Base-by-base conservation (phyloP, 2,113 vertebrate species). In the Semnopithecus entellus region DNA sequence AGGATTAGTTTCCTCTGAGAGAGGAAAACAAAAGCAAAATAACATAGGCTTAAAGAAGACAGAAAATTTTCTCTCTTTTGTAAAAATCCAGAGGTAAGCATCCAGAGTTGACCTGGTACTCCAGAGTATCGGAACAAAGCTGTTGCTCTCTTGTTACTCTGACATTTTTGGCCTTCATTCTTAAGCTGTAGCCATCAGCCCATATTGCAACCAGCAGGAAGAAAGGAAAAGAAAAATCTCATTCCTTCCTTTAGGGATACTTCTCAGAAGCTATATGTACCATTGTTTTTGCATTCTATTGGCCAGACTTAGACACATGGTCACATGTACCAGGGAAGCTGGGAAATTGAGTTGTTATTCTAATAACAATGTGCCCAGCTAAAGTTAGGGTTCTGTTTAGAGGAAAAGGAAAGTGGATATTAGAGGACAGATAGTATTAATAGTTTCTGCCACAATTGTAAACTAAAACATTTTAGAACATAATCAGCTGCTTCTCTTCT, bases 21-120 rank as follows among this genome's bases (percentile, higher is more conserved):
- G 68, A 80, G 87, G 22, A 87, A 89, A 95, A 90, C 23, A 55
- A 72, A 93, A 82, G 38, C 30, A 66, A 95, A 92, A 73, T 75
- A 95, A 90, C 43, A 40, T 30, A 66, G 70, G 32, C 32, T 95
- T 96, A 87, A 93, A 94, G 86, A 91, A 72, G 35, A 83, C 30
- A 88, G n/a, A 64, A 68, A 45, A 40, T 30, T 73, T 86, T 90
- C 25, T 92, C 38, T 75, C 79, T 68, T 32, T 86, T 40, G 1
- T 30, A 72, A 85, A 86, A 72, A 48, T 78, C 32, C 23, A 59
- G 84, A 55, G 16, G 4, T 38, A 75, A 57, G 38, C 30, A 72
- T 70, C 32, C 25, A 80, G 52, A n/a, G 5, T 73, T 92, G 45
- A 78, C 6, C 8, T 75, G 35, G 11, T 81, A 43, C 64, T 76